phyloP scores from a whole-genome alignment of 2,888 invertebrate genomes.

The Drosophila nigricruria region DNA sequence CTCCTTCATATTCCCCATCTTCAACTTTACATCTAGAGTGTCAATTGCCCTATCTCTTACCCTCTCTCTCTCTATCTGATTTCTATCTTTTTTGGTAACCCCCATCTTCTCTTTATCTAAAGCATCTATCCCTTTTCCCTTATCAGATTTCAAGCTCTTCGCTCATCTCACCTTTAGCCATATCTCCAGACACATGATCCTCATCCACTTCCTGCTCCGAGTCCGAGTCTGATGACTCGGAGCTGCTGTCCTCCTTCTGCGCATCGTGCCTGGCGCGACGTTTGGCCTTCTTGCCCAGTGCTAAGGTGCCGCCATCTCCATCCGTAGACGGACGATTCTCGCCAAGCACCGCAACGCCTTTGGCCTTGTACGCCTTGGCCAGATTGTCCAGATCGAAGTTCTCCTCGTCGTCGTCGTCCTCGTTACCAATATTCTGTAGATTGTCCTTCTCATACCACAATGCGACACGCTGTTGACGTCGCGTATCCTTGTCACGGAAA shows the following conservation, averaged over 20 bases:
- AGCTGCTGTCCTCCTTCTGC: conserved; percentile 59
- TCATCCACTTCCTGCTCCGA: conserved; percentile 74
- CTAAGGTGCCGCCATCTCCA: conserved; percentile 20
- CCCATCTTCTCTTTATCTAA: not conserved
- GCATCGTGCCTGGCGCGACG: conserved; percentile 81
- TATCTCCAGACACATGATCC: conserved; percentile 61
- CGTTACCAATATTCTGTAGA: conserved; percentile 89
- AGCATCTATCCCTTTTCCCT: not conserved
- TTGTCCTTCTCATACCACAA: conserved; percentile 95
- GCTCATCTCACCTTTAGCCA: conserved; percentile 64
- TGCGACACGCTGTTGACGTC: conserved; percentile 91
- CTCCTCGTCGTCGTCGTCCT: conserved; percentile 95
- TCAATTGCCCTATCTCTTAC: not conserved
- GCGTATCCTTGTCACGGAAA: conserved; percentile 90
- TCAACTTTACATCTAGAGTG: not conserved
- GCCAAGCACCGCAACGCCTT: conserved; percentile 87
- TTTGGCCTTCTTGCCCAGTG: conserved; percentile 83
- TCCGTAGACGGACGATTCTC: conserved; percentile 55
- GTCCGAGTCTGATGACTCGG: conserved; percentile 76
- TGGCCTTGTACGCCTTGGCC: conserved; percentile 89
- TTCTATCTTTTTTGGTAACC: too few species aligned
- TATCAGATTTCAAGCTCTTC: not conserved
- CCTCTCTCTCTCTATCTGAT: not conserved
- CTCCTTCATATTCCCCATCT: not conserved
- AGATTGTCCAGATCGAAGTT: conserved; percentile 94